These are phyloP conservation scores for Acanthococcus lagerstroemiae DNA, from an alignment of 2,888 invertebrate genomes.

Conservation along the genomic window DNA sequence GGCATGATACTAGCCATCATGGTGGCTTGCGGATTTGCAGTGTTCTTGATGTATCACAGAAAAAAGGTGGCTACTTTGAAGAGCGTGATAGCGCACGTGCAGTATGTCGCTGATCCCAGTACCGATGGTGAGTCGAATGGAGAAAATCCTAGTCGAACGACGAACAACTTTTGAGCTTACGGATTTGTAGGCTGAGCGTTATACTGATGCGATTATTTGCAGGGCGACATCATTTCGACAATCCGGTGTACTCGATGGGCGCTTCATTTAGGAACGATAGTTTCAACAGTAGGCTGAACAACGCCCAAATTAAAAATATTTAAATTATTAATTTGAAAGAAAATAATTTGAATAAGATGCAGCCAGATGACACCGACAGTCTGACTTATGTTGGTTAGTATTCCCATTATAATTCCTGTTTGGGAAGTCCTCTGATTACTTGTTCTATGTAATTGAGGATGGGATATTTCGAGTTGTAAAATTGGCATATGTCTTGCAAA, in stretches of 20 bases:
- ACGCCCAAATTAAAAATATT: slow-evolving; percentile 50
- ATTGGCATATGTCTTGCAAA: neutral
- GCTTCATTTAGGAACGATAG: slow-evolving; percentile 39
- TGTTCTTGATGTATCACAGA: slow-evolving; percentile 65
- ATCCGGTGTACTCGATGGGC: slow-evolving; percentile 69
- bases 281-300: slow-evolving; percentile 44
- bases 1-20: slow-evolving; percentile 58
- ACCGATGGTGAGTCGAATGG: slow-evolving; percentile 37
- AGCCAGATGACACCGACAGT: slow-evolving; percentile 24
- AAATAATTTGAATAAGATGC: slow-evolving; percentile 21
- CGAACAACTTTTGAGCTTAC: neutral
- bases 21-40: slow-evolving; percentile 51
- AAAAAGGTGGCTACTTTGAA: slow-evolving; percentile 70
- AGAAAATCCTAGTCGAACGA: neutral
- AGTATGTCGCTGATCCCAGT: slow-evolving; percentile 72
- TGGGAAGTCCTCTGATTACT: neutral
- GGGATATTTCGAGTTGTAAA: neutral
- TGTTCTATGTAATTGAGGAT: no score
- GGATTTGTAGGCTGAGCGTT: neutral
- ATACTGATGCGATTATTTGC: no score
- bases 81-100: slow-evolving; percentile 77
- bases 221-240: slow-evolving; percentile 83
- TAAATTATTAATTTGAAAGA: slow-evolving; percentile 39
- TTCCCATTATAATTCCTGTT: no score
- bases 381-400: slow-evolving; percentile 21